Percentiles rank a stretch among this genome's conserved stretches.
Conservation (phyloP, 2,888 invertebrate species). For the Crematogaster levior region DNA sequence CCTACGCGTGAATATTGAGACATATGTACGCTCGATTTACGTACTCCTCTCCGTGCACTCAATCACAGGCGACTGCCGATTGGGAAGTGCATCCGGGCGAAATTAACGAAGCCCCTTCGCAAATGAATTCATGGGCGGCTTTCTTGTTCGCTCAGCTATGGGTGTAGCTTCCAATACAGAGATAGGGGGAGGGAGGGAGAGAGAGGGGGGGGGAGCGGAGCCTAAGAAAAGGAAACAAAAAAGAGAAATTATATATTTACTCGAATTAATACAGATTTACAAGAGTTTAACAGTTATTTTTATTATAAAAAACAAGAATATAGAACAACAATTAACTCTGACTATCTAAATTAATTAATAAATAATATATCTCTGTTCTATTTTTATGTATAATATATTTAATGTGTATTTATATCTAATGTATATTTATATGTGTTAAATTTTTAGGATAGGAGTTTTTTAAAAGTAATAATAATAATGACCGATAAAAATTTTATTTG, state of each 20-base stretch:
- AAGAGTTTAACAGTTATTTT: background rate
- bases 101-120: slow-evolving; percentile 69
- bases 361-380: background rate
- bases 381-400: no score
- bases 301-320: background rate
- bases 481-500: background rate
- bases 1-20: slow-evolving; percentile 45
- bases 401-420: no score
- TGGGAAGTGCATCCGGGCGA: slow-evolving; percentile 62
- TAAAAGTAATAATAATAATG: background rate
- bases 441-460: no score
- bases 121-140: slow-evolving; percentile 68
- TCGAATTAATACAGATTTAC: background rate
- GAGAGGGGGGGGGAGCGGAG: background rate
- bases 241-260: background rate
- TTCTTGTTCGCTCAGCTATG: slow-evolving; percentile 18
- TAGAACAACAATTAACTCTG: background rate
- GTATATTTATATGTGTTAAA: no score
- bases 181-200: background rate
- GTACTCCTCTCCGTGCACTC: slow-evolving; percentile 44
- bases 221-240: background rate
- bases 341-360: background rate
- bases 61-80: slow-evolving; percentile 44
- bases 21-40: slow-evolving; percentile 55
- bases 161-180: background rate